phyloP scores from a whole-genome alignment of 1,140 invertebrate species.

The Cyrtorhinus lividipennis region DNA sequence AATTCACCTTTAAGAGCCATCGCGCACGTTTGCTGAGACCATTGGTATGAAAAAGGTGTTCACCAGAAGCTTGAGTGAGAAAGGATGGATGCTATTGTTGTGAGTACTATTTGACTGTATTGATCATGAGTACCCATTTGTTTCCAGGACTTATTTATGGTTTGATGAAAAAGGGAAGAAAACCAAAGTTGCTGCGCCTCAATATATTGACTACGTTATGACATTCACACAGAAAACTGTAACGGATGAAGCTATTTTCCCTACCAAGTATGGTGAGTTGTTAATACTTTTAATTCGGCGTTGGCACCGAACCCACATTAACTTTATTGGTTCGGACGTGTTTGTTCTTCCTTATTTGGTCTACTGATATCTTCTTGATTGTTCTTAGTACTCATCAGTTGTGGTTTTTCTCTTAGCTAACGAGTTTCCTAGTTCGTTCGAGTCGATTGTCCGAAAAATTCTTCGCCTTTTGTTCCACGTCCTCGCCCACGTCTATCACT shows the following conservation, averaged over 20 bases:
- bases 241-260: constrained; percentile 92
- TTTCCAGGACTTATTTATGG: constrained; percentile 87
- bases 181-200: constrained; percentile 85
- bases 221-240: constrained; percentile 94
- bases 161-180: constrained; percentile 98
- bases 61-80: no score
- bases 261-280: constrained; percentile 91
- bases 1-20: no score
- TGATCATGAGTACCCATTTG: no score
- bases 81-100: no score
- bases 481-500: constrained; percentile 93
- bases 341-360: not conserved
- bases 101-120: no score
- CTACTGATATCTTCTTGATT: no score
- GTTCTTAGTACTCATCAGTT: no score
- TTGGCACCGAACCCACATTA: no score
- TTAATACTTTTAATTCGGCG: no score
- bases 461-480: constrained; percentile 93
- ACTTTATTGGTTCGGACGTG: no score
- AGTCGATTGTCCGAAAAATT: constrained; percentile 89
- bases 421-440: constrained; percentile 88
- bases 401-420: constrained; percentile 73
- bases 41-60: no score
- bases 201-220: constrained; percentile 98
- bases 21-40: no score